phyloP scores from a whole-genome alignment of 2,797 vertebrate genomes.

The Myioborus miniatus region DNA sequence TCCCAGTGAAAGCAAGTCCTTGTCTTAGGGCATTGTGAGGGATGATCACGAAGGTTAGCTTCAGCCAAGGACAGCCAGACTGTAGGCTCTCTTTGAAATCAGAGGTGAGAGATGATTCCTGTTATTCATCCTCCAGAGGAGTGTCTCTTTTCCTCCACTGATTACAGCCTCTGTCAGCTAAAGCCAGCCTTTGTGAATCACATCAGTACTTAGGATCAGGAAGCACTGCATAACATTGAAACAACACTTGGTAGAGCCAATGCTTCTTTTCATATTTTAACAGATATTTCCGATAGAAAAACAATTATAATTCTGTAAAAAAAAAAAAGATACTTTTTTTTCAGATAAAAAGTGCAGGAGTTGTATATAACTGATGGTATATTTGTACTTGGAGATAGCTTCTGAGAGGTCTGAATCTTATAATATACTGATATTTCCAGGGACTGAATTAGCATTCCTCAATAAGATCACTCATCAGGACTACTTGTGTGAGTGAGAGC shows the following conservation, averaged over 20 bases:
- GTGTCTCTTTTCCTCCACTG: not conserved
- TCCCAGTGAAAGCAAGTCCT: not conserved
- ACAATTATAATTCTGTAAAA: not conserved
- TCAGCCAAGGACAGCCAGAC: conserved; percentile 10
- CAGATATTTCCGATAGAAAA: not conserved
- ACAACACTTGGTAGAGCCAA: not conserved
- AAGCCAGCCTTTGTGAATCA: not conserved
- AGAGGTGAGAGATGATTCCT: conserved; percentile 27
- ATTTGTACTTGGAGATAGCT: not conserved
- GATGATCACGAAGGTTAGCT: not conserved
- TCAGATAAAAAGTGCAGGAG: not conserved
- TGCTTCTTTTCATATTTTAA: not conserved
- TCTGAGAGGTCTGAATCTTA: not conserved
- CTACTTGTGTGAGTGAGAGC: not conserved
- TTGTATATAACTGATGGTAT: not conserved
- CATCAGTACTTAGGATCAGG: not conserved
- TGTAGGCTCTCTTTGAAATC: not conserved
- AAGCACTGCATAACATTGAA: not conserved
- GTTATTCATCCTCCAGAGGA: not conserved
- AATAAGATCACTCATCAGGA: conserved; percentile 12
- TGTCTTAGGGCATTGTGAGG: not conserved
- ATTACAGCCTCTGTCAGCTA: conserved; percentile 9
- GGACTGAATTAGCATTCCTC: conserved; percentile 3
- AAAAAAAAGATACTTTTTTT: not conserved
- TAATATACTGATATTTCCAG: not conserved